Evolutionary conservation across 2,888 invertebrate species (phyloP), one percentile per base, ranked within the genome.

Genomic region (Scrobipalpa atriplicella): DNA sequence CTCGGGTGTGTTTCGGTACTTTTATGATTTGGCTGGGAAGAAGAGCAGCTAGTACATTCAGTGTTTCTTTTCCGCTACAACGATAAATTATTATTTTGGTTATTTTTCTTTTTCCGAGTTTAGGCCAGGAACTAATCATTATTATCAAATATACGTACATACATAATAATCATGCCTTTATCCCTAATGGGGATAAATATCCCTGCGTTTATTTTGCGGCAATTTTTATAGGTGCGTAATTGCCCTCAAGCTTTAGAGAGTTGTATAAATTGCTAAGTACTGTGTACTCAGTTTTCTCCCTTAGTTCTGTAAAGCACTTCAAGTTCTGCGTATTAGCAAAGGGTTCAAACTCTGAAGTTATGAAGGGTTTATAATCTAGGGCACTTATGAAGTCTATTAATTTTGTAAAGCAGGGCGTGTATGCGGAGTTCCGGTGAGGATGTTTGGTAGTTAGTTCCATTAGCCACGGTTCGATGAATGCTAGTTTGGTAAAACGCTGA

Each of bases 291-390:
- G 47, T 43, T 47, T 58, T 38, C 38, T 38, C 29, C 38, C 58
- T 16, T 58, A 58, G 38, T 58, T 38, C 8, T 38, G 9, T 13
- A 5, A 54, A 29, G 58, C 9, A 36, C 58, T 58, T 38, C n/a
- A 58, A 58, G 38, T 58, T 58, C 5, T 29, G 16, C 58, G 58
- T 16, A 58, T 58, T 58, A 58, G 58, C 58, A 9, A 38, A 58
- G 58, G 16, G 38, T n/a, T 11, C 58, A 29, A 64, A 64, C 64
- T 51, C 6, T 36, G 29, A 61, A 63, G 63, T 66, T n/a, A 13
- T 58, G 51, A 62, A 43, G 29, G 47, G 56, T n/a, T 56, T 58
- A 58, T 58, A 58, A 58, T 29, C 58, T 58, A 38, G 38, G 29
- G 58, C 29, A 58, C 58, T 58, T 58, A 36, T 36, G 38, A 38